Evolutionary conservation across 2,888 invertebrate genomes (phyloP), one percentile per base, ranked within the genome.

Genomic region (Thyatira batis): DNA sequence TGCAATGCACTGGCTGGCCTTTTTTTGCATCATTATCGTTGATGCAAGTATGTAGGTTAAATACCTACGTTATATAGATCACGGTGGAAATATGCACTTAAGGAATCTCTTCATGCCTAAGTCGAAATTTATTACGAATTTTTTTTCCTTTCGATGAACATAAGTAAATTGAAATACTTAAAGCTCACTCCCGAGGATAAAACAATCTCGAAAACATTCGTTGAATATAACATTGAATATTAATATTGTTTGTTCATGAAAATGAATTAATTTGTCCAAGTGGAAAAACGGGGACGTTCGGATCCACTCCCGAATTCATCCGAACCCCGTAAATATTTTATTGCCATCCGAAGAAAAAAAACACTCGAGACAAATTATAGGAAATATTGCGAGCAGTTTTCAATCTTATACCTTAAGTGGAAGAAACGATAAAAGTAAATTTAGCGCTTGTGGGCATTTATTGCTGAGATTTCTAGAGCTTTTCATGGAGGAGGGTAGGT

Each of bases 381-480:
- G 80, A 85, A 87, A 88, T 86, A 88, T 89, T 80, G 82, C 80
- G 82, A 84, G 79, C 81, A 84, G 84, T 89, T 89, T 89, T 87
- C 89, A 90, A 88, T 90, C 89, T 85, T 85, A 88, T 89, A 87
- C 82, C 87, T 89, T 90, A 89, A 91, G 91, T 92, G 89, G 85
- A 84, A 83, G 81, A 81, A 84, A 85, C 89, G 81, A 92, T 92
- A 90, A 91, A 89, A 87, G 85, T 87, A 87, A 88, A 90, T 89
- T 88, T 82, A 82, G 84, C 84, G 77, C 82, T 87, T 87, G 85
- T 80, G 89, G 84, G 84, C 80, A 87, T 89, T 89, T 91, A 90
- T 88, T 80, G 82, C 88, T 78, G 85, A 89, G 90, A 91, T 89
- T 89, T 87, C 83, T 85, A 82, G 80, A 82, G 84, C 80, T 82